phyloP scores from a whole-genome alignment of 2,797 vertebrate genomes.

The Bovichtus variegatus region DNA sequence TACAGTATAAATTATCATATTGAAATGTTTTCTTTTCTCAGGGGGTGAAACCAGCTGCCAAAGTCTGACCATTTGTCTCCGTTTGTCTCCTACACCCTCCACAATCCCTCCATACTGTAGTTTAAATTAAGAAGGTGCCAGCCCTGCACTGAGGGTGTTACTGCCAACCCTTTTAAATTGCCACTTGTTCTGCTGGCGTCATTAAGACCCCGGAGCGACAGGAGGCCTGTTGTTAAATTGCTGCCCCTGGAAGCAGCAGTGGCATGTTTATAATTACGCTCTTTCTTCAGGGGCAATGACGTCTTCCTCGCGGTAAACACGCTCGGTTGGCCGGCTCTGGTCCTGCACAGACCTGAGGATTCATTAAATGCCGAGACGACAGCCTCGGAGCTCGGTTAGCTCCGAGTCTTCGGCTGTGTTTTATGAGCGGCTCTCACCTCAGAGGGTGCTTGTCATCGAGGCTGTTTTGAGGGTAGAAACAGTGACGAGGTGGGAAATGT shows the following conservation, averaged over 20 bases:
- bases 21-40: constrained; percentile 10
- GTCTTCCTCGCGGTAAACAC: constrained; percentile 56
- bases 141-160: constrained; percentile 37
- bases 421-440: constrained; percentile 60
- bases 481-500: constrained; percentile 58
- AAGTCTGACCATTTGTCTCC: constrained; percentile 40
- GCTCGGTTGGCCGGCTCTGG: background rate
- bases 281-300: constrained; percentile 63
- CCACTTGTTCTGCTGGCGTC: constrained; percentile 68
- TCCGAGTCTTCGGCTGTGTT: constrained; percentile 20
- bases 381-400: constrained; percentile 23
- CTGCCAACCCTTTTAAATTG: constrained; percentile 54
- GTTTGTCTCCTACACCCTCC: constrained; percentile 23
- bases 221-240: constrained; percentile 57
- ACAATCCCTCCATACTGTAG: constrained; percentile 45
- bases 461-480: constrained; percentile 34
- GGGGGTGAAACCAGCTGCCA: constrained; percentile 25
- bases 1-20: constrained; percentile 5
- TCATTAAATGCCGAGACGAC: constrained; percentile 63
- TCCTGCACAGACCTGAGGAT: constrained; percentile 58
- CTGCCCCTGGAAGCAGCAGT: constrained; percentile 50
- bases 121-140: constrained; percentile 37
- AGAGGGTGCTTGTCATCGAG: constrained; percentile 35
- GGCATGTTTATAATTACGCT: constrained; percentile 61
- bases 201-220: constrained; percentile 46